Percentiles rank a stretch among this genome's conserved stretches.
These are phyloP conservation scores for Hydrolagus colliei DNA, from an alignment of 2,797 vertebrate genomes.

Conservation along the genomic window DNA sequence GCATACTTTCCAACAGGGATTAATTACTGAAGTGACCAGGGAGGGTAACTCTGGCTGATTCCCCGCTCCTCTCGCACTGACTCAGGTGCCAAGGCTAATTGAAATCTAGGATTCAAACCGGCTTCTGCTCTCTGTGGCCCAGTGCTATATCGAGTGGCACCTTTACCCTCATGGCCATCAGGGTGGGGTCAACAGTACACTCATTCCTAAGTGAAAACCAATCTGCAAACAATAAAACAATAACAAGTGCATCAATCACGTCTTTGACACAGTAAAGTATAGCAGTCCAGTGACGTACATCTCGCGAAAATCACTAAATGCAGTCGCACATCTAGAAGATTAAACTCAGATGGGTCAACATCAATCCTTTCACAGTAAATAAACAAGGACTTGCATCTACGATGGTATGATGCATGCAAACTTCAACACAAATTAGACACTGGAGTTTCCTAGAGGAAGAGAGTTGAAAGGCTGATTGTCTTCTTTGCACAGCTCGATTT, in stretches of 20 bases:
- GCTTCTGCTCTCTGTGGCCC: no score
- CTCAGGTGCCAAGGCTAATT: no score
- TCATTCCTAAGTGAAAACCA: background rate
- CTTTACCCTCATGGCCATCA: no score
- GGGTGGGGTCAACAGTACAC: background rate
- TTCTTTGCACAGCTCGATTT: background rate
- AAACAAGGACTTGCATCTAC: slow-evolving; percentile 12
- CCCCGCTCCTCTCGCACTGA: no score
- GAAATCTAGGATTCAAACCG: no score
- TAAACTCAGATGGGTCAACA: slow-evolving; percentile 12
- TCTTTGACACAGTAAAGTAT: background rate
- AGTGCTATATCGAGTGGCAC: no score
- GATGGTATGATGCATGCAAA: slow-evolving; percentile 11
- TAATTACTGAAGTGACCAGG: no score
- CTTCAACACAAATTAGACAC: background rate
- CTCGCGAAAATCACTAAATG: background rate
- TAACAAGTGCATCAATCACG: background rate
- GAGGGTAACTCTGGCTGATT: no score
- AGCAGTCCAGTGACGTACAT: background rate
- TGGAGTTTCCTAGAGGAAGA: slow-evolving; percentile 18
- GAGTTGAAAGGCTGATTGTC: background rate
- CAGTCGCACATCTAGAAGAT: background rate
- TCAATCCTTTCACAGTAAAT: background rate
- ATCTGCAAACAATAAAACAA: background rate
- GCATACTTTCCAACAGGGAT: no score